These are phyloP conservation scores for Conomelus anceps DNA, from an alignment of 2,888 invertebrate species.

Conservation along the genomic window DNA sequence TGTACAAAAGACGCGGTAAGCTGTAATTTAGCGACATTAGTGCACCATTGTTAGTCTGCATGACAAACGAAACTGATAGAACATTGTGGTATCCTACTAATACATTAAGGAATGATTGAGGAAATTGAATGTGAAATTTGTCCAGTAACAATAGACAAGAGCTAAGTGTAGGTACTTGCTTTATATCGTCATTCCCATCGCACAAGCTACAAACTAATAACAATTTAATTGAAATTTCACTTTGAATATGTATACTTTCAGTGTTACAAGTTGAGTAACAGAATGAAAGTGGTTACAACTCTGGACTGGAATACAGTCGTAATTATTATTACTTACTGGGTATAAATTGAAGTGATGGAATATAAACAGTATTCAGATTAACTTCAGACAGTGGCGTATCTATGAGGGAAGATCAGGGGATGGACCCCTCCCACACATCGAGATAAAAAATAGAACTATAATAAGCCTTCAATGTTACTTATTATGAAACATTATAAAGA, in stretches of 20 bases:
- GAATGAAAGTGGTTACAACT: background rate
- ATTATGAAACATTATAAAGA: too few species aligned
- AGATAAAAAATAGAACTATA: too few species aligned
- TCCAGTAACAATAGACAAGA: background rate
- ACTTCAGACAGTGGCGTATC: too few species aligned
- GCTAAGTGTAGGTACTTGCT: background rate
- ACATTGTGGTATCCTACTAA: background rate
- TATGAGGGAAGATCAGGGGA: too few species aligned
- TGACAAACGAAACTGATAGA: background rate
- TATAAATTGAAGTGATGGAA: background rate
- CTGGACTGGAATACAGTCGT: background rate
- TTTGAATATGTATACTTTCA: background rate
- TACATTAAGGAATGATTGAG: background rate
- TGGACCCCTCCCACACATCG: too few species aligned
- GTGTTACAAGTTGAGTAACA: background rate
- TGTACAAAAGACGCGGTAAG: background rate
- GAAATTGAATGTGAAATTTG: background rate
- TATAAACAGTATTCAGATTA: too few species aligned
- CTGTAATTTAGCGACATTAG: background rate
- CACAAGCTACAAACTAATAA: background rate
- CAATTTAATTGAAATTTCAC: background rate
- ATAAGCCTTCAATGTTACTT: too few species aligned
- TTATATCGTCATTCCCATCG: background rate
- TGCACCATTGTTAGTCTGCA: background rate
- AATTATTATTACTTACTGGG: too few species aligned